phyloP scores from a whole-genome alignment of 2,113 vertebrate genomes.

The Psittacula cyanocephala region DNA sequence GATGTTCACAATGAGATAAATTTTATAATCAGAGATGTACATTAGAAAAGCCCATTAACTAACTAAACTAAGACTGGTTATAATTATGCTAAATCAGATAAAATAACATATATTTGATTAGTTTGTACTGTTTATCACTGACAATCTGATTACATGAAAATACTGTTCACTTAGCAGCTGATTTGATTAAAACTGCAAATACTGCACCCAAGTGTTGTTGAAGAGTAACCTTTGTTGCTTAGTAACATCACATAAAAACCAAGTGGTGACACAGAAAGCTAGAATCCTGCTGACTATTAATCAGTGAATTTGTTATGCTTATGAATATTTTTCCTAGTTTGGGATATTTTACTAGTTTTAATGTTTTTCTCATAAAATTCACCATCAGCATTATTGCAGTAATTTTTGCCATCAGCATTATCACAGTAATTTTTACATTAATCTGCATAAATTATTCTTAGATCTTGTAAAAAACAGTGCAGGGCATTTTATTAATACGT shows the following conservation, averaged over 20 bases:
- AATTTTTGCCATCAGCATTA: not conserved
- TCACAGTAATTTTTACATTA: not conserved
- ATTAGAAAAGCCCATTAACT: not conserved
- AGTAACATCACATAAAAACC: slow-evolving; percentile 55
- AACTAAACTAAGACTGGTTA: not conserved
- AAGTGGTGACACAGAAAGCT: slow-evolving; percentile 19
- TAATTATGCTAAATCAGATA: not conserved
- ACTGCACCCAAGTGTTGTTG: slow-evolving; percentile 14
- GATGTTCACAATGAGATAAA: not conserved
- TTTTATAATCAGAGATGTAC: not conserved
- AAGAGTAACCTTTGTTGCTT: slow-evolving; percentile 63
- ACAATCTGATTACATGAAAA: slow-evolving; percentile 6
- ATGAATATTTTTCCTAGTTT: not conserved
- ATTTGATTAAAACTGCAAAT: slow-evolving; percentile 52
- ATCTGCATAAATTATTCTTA: not conserved
- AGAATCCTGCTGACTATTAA: slow-evolving; percentile 53
- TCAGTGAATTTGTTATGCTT: slow-evolving; percentile 35
- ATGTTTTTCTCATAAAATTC: not conserved
- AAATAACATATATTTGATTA: slow-evolving; percentile 12
- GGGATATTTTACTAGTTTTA: not conserved
- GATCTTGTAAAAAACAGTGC: not conserved
- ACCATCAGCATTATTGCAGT: not conserved
- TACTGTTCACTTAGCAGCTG: slow-evolving; percentile 35
- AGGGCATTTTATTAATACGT: not conserved
- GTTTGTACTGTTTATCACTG: not conserved